A percentile compares a stretch with the other conserved stretches of the same genome.
Conservation (phyloP, 1,140 invertebrate species). For the Rhagoletis pomonella region DNA sequence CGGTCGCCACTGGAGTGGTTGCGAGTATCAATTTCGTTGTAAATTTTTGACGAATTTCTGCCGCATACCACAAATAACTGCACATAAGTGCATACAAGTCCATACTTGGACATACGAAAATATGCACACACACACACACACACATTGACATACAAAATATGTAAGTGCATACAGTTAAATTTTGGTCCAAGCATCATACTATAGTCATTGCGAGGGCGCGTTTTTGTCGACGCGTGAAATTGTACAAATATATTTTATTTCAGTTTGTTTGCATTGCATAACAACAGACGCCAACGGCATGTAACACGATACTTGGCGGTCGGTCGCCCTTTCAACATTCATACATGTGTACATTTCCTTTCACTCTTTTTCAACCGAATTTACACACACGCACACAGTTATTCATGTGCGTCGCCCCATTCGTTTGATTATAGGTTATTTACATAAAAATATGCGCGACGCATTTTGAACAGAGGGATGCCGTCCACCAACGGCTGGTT, state of each 20-base stretch:
- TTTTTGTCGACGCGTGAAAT: not conserved
- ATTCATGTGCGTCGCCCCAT: not conserved
- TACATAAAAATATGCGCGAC: conserved; percentile 49
- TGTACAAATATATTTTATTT: not conserved
- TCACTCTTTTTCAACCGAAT: not conserved
- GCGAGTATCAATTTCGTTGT: conserved; percentile 42
- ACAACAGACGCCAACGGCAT: conserved; percentile 21
- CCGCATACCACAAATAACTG: conserved; percentile 38
- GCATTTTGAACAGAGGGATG: not conserved
- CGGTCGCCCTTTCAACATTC: not conserved
- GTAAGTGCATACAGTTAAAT: not conserved
- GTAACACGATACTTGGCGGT: conserved; percentile 23
- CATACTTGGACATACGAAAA: too few species aligned
- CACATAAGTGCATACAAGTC: not conserved
- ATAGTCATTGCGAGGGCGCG: not conserved
- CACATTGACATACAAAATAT: not conserved
- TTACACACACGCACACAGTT: not conserved
- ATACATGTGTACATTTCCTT: not conserved
- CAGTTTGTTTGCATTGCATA: not conserved
- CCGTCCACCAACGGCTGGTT: not conserved
- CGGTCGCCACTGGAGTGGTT: conserved; percentile 17
- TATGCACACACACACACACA: not conserved
- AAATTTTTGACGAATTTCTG: conserved; percentile 16
- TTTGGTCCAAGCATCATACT: not conserved
- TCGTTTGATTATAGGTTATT: conserved; percentile 48